Base-by-base conservation (phyloP, 2,888 invertebrate genomes). In the Oligia fasciuncula region DNA sequence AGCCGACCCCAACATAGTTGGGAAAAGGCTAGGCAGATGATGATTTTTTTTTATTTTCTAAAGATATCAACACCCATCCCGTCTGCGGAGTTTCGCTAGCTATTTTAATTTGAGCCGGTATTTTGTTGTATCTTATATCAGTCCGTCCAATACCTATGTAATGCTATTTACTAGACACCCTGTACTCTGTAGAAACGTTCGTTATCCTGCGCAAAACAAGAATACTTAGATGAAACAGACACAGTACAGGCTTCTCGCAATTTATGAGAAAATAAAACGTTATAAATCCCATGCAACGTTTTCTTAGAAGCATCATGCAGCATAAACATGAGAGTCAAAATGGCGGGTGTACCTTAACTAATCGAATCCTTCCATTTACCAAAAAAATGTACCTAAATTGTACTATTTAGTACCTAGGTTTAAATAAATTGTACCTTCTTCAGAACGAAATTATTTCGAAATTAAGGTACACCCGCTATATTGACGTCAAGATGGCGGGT, bases 161-260 rank as follows among this genome's bases (percentile, higher is more conserved):
- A 19, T n/a, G n/a, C 57, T n/a, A 43, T 60, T 60, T 43, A n/a
- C n/a, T n/a, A 62, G 40, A 71, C 71, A 71, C 1, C 40, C 49
- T 79, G 54, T 66, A 54, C 1, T 29, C 49, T 79, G 54, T 66
- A 54, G 69, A 73, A 69, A 49, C 66, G 76, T 76, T 76, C 72
- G 35, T 69, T 77, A 78, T 67, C 67, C 77, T 77, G 73, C 51
- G 57, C 51, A 77, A 77, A 87, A 83, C 79, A 83, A 85, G 62
- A 84, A 73, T 76, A 29, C 29, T 1, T 29, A 70, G 49, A 65
- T 66, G 63, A 46, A 60, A 49, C 62, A 40, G 63, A 46, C 54
- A 49, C 62, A 40, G 63, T 70, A 78, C 49, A n/a, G 63, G 54
- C 46, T 68, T 69, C 73, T 80, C 63, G 43, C 62, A 71, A 81